phyloP scores from a whole-genome alignment of 2,113 vertebrate genomes.

The Diphyllodes magnificus region DNA sequence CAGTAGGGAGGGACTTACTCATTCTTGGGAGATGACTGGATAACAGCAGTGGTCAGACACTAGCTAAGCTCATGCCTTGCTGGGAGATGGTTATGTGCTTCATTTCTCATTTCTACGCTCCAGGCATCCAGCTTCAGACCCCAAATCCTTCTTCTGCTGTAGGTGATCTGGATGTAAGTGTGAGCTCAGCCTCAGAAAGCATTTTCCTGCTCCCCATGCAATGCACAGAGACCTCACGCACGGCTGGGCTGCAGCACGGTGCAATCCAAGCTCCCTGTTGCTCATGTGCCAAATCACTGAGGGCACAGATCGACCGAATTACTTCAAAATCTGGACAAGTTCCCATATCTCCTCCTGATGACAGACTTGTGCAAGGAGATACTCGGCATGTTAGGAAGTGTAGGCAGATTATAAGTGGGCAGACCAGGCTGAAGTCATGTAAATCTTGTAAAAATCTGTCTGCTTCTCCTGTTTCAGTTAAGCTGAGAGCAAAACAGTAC shows the following conservation, averaged over 20 bases:
- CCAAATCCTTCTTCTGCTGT: not conserved
- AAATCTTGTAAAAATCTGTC: not conserved
- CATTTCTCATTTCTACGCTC: not conserved
- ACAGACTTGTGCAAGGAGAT: not conserved
- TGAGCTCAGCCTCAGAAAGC: not conserved
- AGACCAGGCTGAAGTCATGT: not conserved
- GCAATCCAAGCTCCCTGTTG: not conserved
- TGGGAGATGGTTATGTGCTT: not conserved
- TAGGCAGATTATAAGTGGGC: not conserved
- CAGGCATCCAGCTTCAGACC: not conserved
- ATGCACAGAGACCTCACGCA: not conserved
- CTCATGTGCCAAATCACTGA: not conserved
- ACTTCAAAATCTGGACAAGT: not conserved
- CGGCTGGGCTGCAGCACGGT: fast-evolving
- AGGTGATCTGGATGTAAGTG: not conserved
- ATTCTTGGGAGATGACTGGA: not conserved
- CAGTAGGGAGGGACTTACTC: not conserved
- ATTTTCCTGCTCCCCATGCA: not conserved
- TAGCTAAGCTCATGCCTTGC: not conserved
- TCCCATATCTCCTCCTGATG: not conserved
- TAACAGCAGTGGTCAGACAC: not conserved
- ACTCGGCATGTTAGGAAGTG: not conserved
- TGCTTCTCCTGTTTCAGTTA: not conserved
- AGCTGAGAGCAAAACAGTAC: not conserved
- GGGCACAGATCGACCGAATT: not conserved